Percentiles rank a stretch among this genome's conserved stretches.
Conservation (phyloP, 2,888 invertebrate species). For the Neuroscelio doddi region DNA sequence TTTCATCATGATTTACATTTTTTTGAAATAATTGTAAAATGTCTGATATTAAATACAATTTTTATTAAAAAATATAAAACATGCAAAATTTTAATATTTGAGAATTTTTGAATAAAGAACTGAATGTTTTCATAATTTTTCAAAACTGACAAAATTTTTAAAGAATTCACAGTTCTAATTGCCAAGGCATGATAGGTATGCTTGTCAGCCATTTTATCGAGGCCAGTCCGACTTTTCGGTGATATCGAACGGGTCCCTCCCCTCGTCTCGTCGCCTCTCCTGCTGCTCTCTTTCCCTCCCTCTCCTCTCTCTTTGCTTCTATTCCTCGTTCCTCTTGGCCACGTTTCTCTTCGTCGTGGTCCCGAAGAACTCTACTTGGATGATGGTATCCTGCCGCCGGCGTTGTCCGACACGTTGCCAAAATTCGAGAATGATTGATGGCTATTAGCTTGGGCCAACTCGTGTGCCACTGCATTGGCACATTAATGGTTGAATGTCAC, state of each 20-base stretch:
- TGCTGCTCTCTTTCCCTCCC: slow-evolving; percentile 33
- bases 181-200: no score
- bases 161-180: no score
- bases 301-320: slow-evolving; percentile 21
- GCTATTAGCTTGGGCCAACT: slow-evolving; percentile 69
- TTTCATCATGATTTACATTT: no score
- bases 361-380: slow-evolving; percentile 69
- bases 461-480: slow-evolving; percentile 43
- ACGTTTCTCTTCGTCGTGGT: slow-evolving; percentile 46
- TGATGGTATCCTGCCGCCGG: slow-evolving; percentile 70
- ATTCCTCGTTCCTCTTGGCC: no score
- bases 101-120: no score
- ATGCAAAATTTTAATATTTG: no score
- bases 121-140: no score
- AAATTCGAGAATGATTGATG: slow-evolving; percentile 71
- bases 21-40: no score
- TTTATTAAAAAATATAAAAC: no score
- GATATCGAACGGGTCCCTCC: slow-evolving; percentile 60
- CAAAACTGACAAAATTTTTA: no score
- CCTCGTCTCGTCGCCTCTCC: slow-evolving; percentile 44
- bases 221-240: slow-evolving; percentile 63
- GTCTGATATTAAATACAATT: no score
- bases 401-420: slow-evolving; percentile 71
- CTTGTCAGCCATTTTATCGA: slow-evolving; percentile 35
- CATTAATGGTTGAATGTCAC: slow-evolving; percentile 35